Base-by-base conservation (phyloP, 2,888 invertebrate genomes). In the Eupeodes luniger region DNA sequence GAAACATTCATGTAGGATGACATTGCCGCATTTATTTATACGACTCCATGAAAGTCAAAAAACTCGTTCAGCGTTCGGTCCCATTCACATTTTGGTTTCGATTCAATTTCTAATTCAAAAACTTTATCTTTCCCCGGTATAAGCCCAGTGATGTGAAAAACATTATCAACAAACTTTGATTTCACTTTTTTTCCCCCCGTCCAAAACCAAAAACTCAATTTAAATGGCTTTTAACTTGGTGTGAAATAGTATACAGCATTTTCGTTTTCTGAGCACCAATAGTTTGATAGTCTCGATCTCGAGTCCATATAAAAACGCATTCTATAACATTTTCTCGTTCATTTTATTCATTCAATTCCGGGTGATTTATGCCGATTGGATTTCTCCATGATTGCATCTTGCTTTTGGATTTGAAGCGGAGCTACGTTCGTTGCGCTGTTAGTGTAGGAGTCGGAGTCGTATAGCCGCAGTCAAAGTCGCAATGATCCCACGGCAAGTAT, bases 331-430 rank as follows among this genome's bases (percentile, higher is more conserved):
- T 62, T 75, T 64, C 84, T 69, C 78, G 74, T 88, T 84, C 70
- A 69, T 88, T 88, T 85, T 85, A 88, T 88, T 88, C 88, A 88
- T 88, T 88, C 85, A 81, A 81, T 88, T 85, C 75, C 84, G 59
- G 75, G 81, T 88, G 88, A 88, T 85, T 88, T 88, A 88, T 88
- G 88, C 78, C 88, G 88, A 88, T 88, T 88, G 88, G 88, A 88
- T 88, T 88, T 88, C 78, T 61, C 84, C 67, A 85, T 81, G 88
- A 85, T 88, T 88, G 88, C 88, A 81, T 84, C 81, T 78, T 77
- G 36, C 70, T 14, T 59, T 74, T 5, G 62, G 12, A 53, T 53
- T 62, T 62, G 62, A 7, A 47, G 36, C 62, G 10, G 40, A 40
- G 40, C 7, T 36, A 36, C 19, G 36, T 6, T 36, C 7, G 36